Base-by-base conservation (phyloP, 2,113 vertebrate genomes). In the Percopsis transmontana region DNA sequence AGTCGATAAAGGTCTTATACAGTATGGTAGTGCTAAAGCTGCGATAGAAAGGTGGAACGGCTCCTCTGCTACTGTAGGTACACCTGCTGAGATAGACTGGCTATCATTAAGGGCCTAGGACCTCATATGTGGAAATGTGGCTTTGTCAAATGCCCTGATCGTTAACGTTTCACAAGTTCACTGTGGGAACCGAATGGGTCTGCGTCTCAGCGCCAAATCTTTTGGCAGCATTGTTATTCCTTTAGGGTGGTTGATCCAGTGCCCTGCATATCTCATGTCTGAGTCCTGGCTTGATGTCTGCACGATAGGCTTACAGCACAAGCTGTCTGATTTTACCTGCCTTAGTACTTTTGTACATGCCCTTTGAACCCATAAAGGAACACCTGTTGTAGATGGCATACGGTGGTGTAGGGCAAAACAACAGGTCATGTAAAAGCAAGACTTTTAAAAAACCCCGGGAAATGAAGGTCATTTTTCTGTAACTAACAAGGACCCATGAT, bases 331-430 rank as follows among this genome's bases (percentile, higher is more conserved):
- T 55, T 71, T 81, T 71, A 81, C 62, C 62, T 72, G 72, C 57
- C 15, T 82, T 61, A 45, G 66, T 58, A 44, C n/a, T 62, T 68
- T 62, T 66, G 58, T 53, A 70, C 58, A 57, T 68, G 74, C 58
- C 68, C 61, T 67, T 84, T 6, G 2, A 74, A 76, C 20, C 70
- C 53, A 40, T 33, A 33, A 45, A 67, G 54, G 16, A 68, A 66
- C 81, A 76, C 41, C 66, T 72, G 64, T 80, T 79, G 21, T 54
- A 72, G 41, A 63, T 71, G 77, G 54, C 77, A 82, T 78, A 74
- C 74, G 83, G 50, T 13, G 51, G 45, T 57, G 45, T 18, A 70
- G 44, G 13, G 44, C 20, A 13, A 54, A 59, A 59, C 16, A 16
- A 51, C 52, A 83, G 51, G 69, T 77, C 56, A 48, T 41, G 24